These are phyloP conservation scores for Siderastrea siderea DNA, from an alignment of 92 coral and sea anemone genomes.

Conservation along the genomic window DNA sequence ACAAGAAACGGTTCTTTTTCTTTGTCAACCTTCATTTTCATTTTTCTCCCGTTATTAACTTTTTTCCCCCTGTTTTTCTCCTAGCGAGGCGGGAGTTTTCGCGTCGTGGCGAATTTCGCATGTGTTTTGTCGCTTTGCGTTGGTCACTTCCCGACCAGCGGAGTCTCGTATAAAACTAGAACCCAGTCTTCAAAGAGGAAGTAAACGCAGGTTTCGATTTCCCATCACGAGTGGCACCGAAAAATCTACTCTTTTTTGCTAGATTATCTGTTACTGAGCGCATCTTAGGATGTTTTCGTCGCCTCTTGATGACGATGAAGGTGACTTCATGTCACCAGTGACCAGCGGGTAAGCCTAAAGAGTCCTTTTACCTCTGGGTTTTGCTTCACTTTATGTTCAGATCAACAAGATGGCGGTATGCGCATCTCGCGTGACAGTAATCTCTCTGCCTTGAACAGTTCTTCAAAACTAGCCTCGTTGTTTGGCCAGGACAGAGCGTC, in stretches of 20 bases:
- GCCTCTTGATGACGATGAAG: constrained; percentile 90
- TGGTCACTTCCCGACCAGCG: constrained; percentile 17
- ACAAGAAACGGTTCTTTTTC: too few species aligned
- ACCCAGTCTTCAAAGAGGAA: constrained; percentile 70
- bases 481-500: constrained; percentile 97
- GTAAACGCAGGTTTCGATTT: constrained; percentile 60
- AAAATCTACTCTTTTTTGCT: neutral
- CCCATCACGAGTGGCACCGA: constrained; percentile 71
- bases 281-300: constrained; percentile 79
- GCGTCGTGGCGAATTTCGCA: too few species aligned
- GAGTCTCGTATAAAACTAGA: neutral
- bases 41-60: too few species aligned
- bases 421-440: constrained; percentile 40
- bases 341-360: constrained; percentile 78
- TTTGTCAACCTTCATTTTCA: too few species aligned
- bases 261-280: neutral
- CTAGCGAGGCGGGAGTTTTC: too few species aligned
- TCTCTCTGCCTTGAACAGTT: constrained; percentile 61
- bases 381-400: constrained; percentile 19
- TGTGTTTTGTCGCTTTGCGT: neutral
- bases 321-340: constrained; percentile 79
- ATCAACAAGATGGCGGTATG: constrained; percentile 23
- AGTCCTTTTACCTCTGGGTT: constrained; percentile 1
- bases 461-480: constrained; percentile 93
- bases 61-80: too few species aligned